These are phyloP conservation scores for Gastrophysa polygoni DNA, from an alignment of 2,888 invertebrate genomes.

Conservation along the genomic window DNA sequence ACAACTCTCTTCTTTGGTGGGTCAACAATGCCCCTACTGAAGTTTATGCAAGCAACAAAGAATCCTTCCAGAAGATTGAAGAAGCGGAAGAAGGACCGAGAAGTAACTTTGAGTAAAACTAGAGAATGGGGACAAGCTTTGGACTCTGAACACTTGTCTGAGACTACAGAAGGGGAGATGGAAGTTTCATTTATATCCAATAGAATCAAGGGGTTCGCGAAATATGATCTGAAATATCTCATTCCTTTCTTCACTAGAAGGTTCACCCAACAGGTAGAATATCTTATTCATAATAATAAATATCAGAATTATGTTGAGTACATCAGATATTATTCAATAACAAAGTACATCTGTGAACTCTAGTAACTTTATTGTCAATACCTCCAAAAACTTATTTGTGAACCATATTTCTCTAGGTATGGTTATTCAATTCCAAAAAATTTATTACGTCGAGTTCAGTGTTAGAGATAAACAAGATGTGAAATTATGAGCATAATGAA, in stretches of 20 bases:
- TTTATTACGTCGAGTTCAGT: no score
- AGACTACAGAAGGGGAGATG: conserved; percentile 90
- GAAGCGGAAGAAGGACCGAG: conserved; percentile 66
- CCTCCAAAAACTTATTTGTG: no score
- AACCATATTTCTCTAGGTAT: no score
- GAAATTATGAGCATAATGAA: no score
- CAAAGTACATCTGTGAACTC: no score
- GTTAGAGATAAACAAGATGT: no score
- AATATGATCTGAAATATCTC: conserved; percentile 90
- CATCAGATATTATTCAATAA: no score
- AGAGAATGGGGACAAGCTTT: conserved; percentile 97
- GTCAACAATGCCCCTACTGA: conserved; percentile 95
- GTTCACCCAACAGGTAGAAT: conserved; percentile 85
- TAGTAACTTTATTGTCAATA: no score
- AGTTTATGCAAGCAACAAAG: conserved; percentile 79
- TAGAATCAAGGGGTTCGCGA: conserved; percentile 84
- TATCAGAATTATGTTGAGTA: no score
- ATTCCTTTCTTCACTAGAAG: conserved; percentile 95
- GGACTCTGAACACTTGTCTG: conserved; percentile 91
- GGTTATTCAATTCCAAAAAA: no score
- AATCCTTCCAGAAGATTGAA: conserved; percentile 63
- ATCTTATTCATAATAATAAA: neutral
- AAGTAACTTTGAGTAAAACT: conserved; percentile 95
- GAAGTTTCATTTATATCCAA: conserved; percentile 86
- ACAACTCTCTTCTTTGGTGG: conserved; percentile 96